phyloP scores from a whole-genome alignment of 2,888 invertebrate species.

The Diachrysia chrysitis region DNA sequence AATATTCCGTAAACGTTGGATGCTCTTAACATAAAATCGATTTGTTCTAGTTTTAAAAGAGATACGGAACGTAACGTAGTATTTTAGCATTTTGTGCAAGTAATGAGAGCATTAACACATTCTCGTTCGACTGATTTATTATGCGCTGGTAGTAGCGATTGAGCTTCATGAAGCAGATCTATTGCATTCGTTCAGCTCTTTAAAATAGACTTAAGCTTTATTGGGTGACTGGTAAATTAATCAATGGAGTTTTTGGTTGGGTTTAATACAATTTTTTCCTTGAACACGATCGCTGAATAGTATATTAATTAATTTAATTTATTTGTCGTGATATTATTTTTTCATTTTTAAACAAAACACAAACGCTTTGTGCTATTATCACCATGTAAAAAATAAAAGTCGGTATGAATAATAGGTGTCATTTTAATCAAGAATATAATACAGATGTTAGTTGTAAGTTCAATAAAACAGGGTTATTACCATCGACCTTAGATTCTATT shows the following conservation, averaged over 20 bases:
- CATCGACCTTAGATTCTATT: too few species aligned
- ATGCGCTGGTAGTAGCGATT: slow-evolving; percentile 24
- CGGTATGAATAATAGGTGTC: too few species aligned
- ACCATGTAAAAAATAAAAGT: too few species aligned
- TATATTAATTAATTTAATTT: neutral
- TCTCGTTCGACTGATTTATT: slow-evolving; percentile 45
- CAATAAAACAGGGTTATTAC: too few species aligned
- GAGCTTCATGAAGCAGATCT: neutral
- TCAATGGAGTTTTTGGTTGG: neutral
- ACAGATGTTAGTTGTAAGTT: too few species aligned
- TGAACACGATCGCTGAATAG: neutral
- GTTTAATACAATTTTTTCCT: neutral
- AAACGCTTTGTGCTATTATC: neutral
- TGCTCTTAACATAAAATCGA: neutral
- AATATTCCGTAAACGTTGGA: too few species aligned
- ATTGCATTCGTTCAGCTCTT: slow-evolving; percentile 15
- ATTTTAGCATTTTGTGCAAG: slow-evolving; percentile 19
- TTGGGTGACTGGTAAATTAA: neutral
- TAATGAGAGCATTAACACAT: slow-evolving; percentile 40
- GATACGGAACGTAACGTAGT: neutral
- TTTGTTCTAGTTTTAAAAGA: neutral
- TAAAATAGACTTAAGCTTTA: slow-evolving; percentile 15
- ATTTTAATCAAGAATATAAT: too few species aligned
- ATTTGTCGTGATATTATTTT: neutral
- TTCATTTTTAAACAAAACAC: neutral